phyloP scores from a whole-genome alignment of 2,888 invertebrate genomes.

The Mystacides longicornis region DNA sequence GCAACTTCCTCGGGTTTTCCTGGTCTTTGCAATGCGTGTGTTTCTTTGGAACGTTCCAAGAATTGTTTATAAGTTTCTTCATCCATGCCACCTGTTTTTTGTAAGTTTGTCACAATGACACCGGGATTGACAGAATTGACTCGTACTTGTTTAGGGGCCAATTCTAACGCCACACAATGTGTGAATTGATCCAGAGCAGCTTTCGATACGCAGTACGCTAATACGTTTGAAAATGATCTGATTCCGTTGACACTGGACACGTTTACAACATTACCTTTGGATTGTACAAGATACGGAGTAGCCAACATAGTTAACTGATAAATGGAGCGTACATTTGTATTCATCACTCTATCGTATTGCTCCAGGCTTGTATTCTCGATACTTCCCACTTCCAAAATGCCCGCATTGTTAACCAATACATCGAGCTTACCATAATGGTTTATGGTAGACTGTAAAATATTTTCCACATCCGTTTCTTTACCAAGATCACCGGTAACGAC shows the following conservation, averaged over 20 bases:
- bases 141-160: conserved; percentile 73
- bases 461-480: conserved; percentile 64
- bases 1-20: conserved; percentile 85
- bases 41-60: conserved; percentile 73
- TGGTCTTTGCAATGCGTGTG: conserved; percentile 86
- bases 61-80: conserved; percentile 78
- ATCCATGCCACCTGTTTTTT: conserved; percentile 77
- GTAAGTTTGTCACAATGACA: conserved; percentile 82
- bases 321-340: conserved; percentile 77
- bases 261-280: conserved; percentile 89
- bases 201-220: conserved; percentile 91
- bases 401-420: conserved; percentile 86
- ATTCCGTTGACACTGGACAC: conserved; percentile 92
- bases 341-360: conserved; percentile 85
- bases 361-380: conserved; percentile 81
- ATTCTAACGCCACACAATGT: conserved; percentile 80
- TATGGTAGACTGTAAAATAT: conserved; percentile 64
- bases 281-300: conserved; percentile 74
- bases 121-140: conserved; percentile 93
- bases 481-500: conserved; percentile 63
- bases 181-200: conserved; percentile 93
- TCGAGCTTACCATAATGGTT: conserved; percentile 70
- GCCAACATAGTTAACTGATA: conserved; percentile 81
- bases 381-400: conserved; percentile 70
- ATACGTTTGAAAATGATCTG: conserved; percentile 80